A percentile compares a stretch with the other conserved stretches of the same genome.
Conservation (phyloP, 1,140 invertebrate genomes). For the Drosophila ambigua region DNA sequence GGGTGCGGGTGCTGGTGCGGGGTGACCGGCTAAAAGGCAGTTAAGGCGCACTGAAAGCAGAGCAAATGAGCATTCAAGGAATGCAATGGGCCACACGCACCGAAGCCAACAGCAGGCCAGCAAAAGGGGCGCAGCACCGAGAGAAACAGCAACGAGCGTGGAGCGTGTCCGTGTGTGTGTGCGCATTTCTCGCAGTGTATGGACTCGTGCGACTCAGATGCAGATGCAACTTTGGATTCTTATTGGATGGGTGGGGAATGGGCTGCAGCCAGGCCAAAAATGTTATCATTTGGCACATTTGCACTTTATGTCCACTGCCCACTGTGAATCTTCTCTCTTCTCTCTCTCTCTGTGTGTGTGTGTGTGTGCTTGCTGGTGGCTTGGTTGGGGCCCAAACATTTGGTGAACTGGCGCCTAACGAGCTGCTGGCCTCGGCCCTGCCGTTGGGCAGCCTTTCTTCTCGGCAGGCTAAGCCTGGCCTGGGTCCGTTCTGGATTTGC, state of each 20-base stretch:
- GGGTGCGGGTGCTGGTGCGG: background rate
- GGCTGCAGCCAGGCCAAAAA: conserved; percentile 41
- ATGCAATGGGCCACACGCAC: conserved; percentile 62
- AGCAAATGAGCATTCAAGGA: conserved; percentile 75
- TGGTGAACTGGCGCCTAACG: conserved; percentile 1
- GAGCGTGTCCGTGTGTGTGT: too few species aligned
- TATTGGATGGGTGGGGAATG: conserved; percentile 1
- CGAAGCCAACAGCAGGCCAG: conserved; percentile 21
- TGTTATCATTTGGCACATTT: conserved; percentile 77
- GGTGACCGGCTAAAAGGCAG: conserved; percentile 16
- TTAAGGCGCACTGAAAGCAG: conserved; percentile 57
- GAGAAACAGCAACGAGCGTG: background rate
- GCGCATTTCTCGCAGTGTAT: too few species aligned
- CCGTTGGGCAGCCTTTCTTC: conserved; percentile 11
- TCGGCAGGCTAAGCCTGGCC: conserved; percentile 2
- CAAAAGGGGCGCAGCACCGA: conserved; percentile 1
- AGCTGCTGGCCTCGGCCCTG: background rate
- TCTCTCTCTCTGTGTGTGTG: background rate
- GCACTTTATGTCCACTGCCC: conserved; percentile 49
- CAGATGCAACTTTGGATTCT: conserved; percentile 33
- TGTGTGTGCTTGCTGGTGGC: background rate
- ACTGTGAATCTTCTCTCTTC: background rate
- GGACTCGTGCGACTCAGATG: conserved; percentile 4
- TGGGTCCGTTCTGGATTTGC: conserved; percentile 19
- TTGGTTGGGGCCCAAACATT: conserved; percentile 5